Base-by-base conservation (phyloP, 1,140 invertebrate species). In the Cotesia vestalis region DNA sequence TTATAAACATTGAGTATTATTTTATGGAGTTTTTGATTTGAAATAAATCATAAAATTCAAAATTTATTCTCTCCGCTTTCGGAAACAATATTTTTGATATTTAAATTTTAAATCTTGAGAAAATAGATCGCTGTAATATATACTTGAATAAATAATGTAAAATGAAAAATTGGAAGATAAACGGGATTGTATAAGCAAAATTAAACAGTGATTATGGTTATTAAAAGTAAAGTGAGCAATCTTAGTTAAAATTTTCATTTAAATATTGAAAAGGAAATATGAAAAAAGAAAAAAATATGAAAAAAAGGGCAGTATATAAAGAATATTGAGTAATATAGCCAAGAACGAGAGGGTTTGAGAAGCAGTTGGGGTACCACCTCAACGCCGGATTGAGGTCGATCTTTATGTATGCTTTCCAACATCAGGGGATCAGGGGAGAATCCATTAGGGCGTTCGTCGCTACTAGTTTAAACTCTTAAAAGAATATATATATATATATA, bases 331-430 rank as follows among this genome's bases (percentile, higher is more conserved):
- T 36, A 12, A 40, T 62, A 64, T 64, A 64, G 17, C 9, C 34
- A 61, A 8, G 17, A 61, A 27, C 27, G 8, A 12, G 59, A 66
- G 6, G 40, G n/a, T n/a, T 55, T 11, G 46, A 67, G n/a, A n/a
- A 68, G 14, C 53, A 27, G 36, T 53, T 40, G 36, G 52, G 34
- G 46, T 12, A 40, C 59, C 27, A 11, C 36, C 27, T 36, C n/a
- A n/a, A 57, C n/a, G 27, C 27, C 27, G 55, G 34, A 68, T 68
- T 55, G 55, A 60, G 66, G 55, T 59, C 53, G 66, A 68, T 68
- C 55, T 68, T 68, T 68, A 68, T 68, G 55, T 68, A 59, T 68
- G 66, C 66, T 51, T 55, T 51, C 51, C 66, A 67, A 67, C 66
- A 55, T 67, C 51, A 67, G 66, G 57, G 14, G 51, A 53, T 27